A percentile compares a stretch with the other conserved stretches of the same genome.
These are phyloP conservation scores for Camponotus fellah DNA, from an alignment of 2,888 invertebrate species.

Conservation along the genomic window DNA sequence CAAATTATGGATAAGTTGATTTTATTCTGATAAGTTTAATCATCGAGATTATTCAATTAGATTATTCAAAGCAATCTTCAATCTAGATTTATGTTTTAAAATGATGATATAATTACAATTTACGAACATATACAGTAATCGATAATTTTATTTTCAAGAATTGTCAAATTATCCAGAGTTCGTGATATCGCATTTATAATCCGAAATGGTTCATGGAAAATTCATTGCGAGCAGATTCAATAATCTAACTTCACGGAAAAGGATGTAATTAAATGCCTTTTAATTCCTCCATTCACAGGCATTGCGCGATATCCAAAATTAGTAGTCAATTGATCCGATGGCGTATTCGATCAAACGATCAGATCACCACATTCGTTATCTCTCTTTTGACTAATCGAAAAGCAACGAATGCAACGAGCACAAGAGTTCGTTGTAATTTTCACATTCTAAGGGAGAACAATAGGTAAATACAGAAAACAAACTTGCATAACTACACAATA, in stretches of 20 bases:
- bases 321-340: slow-evolving; percentile 40
- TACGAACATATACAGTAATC: not conserved
- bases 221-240: slow-evolving; percentile 35
- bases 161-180: slow-evolving; percentile 19
- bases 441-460: slow-evolving; percentile 8
- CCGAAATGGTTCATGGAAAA: not conserved
- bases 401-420: not conserved
- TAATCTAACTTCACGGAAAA: slow-evolving; percentile 13
- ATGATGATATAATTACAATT: not conserved
- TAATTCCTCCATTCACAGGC: slow-evolving; percentile 22
- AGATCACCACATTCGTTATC: slow-evolving; percentile 24
- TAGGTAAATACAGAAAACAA: slow-evolving; percentile 20
- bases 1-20: not conserved
- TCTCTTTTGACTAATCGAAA: slow-evolving; percentile 6
- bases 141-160: slow-evolving; percentile 12
- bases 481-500: not conserved
- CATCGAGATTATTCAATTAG: not conserved
- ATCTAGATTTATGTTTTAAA: slow-evolving; percentile 42
- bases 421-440: slow-evolving; percentile 27
- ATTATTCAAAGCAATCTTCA: not conserved
- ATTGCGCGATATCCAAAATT: slow-evolving; percentile 33
- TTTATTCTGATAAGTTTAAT: not conserved
- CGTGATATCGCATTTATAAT: slow-evolving; percentile 17
- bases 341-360: slow-evolving; percentile 3
- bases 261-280: slow-evolving; percentile 37